Base-by-base conservation (phyloP, 2,797 vertebrate species). In the Acanthopagrus latus region DNA sequence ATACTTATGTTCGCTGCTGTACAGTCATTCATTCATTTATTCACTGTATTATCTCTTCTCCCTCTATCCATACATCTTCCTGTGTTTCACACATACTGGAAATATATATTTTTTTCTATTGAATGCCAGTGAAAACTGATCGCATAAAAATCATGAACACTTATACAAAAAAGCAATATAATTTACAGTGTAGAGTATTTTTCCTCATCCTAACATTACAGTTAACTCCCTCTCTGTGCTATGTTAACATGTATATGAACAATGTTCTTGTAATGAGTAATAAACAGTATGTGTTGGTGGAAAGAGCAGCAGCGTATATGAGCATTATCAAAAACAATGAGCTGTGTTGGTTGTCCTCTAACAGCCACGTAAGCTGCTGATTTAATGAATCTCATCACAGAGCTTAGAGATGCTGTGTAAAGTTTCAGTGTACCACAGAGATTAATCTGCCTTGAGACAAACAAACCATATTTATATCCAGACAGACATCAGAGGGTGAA, bases 21-120 rank as follows among this genome's bases (percentile, higher is more conserved):
- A 64, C 9, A 38, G 38, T 38, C 67, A 59, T 82, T 78, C 27
- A 60, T 64, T 78, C 46, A 67, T 82, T 76, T 67, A 70, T 16
- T 43, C 12, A 25, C 60, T 65, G 70, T 60, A 60, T 75, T 73
- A 69, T 60, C n/a, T 60, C 16, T 48, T 54, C 25, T 69, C 44
- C 51, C 41, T 76, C 6, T 41, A 10, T 27, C 27, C 23, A 63
- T 62, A 55, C n/a, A 68, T 10, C 50, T 50, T 21, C 64, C 20
- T 23, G 5, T 51, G 20, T 64, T 66, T 50, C 41, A 58, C 14
- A 46, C 20, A 43, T 10, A 47, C 6, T 50, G 6, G 33, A 25
- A 46, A 20, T 16, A 18, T 14, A 33, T 43, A 56, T 3, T 18
- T 3, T 21, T 20, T 11, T 17, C 23, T 63, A 13, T 29, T 46